These are phyloP conservation scores for Drosophila borealis DNA, from an alignment of 2,888 invertebrate species.

Conservation along the genomic window DNA sequence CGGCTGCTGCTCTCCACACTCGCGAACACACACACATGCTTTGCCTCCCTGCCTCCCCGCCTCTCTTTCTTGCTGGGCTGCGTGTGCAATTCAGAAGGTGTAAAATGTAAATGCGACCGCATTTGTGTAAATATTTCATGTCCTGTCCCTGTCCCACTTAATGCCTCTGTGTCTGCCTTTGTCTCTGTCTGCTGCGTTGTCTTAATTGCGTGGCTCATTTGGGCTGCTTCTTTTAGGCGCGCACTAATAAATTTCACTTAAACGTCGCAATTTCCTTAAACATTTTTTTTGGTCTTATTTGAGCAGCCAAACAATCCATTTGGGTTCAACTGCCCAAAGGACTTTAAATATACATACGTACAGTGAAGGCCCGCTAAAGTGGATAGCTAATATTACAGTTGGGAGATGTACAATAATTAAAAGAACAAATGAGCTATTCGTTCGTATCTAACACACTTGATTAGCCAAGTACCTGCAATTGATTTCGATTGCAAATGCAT, in stretches of 20 bases:
- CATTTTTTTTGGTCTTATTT: conserved; percentile 6
- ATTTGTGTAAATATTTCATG: conserved; percentile 52
- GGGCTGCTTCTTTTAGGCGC: conserved; percentile 32
- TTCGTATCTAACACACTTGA: neutral
- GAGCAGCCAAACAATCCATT: neutral
- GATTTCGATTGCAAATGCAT: conserved; percentile 18
- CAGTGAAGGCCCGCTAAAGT: too few relatives aligned
- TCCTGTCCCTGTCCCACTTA: neutral
- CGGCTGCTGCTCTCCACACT: conserved; percentile 5
- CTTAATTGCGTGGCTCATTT: conserved; percentile 54
- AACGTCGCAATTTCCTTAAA: conserved; percentile 20
- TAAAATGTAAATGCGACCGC: conserved; percentile 72
- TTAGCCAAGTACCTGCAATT: neutral
- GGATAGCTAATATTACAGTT: too few relatives aligned
- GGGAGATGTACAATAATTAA: too few relatives aligned
- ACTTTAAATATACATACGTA: too few relatives aligned
- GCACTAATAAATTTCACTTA: conserved; percentile 37
- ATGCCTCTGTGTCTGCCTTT: neutral
- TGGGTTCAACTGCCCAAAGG: neutral
- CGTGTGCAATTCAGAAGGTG: conserved; percentile 61
- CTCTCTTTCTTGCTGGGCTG: conserved; percentile 3
- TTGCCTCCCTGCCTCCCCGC: neutral
- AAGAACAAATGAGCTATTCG: too few relatives aligned
- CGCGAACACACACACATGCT: neutral
- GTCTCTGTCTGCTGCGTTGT: conserved; percentile 13